These are phyloP conservation scores for Ascaphus truei DNA, from an alignment of 2,113 vertebrate genomes.

Conservation along the genomic window DNA sequence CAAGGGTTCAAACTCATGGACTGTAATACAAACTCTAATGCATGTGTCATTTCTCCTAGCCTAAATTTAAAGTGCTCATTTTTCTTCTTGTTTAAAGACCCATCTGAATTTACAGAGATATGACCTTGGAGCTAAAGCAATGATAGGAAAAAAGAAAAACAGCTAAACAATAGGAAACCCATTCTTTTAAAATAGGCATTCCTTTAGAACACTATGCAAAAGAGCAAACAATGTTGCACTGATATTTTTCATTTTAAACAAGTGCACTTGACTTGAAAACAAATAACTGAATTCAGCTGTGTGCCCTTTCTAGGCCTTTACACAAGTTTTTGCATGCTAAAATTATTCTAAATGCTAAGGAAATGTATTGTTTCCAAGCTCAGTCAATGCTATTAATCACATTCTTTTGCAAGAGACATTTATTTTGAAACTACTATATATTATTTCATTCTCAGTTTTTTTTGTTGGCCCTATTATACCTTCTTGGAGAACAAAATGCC, in stretches of 20 bases:
- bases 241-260: conserved; percentile 19
- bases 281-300: conserved; percentile 9
- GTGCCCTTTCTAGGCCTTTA: not conserved
- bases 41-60: not conserved
- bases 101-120: not conserved
- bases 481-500: not conserved
- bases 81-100: not conserved
- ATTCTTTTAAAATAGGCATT: not conserved
- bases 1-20: not conserved
- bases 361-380: not conserved
- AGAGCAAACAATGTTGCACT: not conserved
- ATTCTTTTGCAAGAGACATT: not conserved
- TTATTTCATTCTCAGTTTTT: not conserved
- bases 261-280: conserved; percentile 21
- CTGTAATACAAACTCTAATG: not conserved
- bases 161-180: not conserved
- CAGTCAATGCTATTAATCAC: not conserved
- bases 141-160: conserved; percentile 18
- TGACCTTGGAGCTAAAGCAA: conserved; percentile 2
- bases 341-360: conserved; percentile 1
- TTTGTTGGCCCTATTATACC: not conserved
- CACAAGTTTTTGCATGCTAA: conserved; percentile 4
- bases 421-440: not conserved
- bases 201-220: conserved; percentile 3
- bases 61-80: not conserved